phyloP scores from a whole-genome alignment of 2,113 vertebrate species.

The Parus major region DNA sequence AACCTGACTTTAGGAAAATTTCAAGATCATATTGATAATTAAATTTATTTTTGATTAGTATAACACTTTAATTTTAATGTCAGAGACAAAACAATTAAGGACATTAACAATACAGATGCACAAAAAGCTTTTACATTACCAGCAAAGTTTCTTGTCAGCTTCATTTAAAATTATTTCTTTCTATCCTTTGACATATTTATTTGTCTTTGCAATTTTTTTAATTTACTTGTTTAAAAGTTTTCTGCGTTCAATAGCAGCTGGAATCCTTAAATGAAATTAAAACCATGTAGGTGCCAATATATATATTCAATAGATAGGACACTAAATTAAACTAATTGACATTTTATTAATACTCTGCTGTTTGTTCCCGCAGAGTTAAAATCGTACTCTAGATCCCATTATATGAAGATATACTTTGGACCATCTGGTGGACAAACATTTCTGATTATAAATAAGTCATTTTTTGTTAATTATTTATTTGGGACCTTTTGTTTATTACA shows the following conservation, averaged over 20 bases:
- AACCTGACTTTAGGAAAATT: not conserved
- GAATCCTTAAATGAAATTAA: conserved; percentile 72
- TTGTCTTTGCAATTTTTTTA: not conserved
- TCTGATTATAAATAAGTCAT: conserved; percentile 78
- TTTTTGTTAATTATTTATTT: conserved; percentile 73
- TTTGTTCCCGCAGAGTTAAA: conserved; percentile 77
- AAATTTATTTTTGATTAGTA: not conserved
- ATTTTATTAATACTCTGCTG: conserved; percentile 82
- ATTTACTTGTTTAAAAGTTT: conserved; percentile 38
- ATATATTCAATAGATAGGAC: conserved; percentile 70
- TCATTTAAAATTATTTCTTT: conserved; percentile 26
- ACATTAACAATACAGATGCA: not conserved
- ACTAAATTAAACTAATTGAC: conserved; percentile 83
- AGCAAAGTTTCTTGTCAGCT: not conserved
- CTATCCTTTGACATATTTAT: not conserved
- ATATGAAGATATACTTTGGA: conserved; percentile 71
- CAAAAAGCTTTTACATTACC: not conserved
- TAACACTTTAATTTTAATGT: not conserved
- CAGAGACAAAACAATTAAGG: not conserved
- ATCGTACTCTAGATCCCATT: conserved; percentile 56
- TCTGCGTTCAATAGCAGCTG: conserved; percentile 37
- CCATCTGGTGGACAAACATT: conserved; percentile 77
- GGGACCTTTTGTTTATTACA: conserved; percentile 62
- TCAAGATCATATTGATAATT: not conserved
- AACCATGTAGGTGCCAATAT: conserved; percentile 72